phyloP scores from a whole-genome alignment of 2,888 invertebrate genomes.

The Dolomedes plantarius region DNA sequence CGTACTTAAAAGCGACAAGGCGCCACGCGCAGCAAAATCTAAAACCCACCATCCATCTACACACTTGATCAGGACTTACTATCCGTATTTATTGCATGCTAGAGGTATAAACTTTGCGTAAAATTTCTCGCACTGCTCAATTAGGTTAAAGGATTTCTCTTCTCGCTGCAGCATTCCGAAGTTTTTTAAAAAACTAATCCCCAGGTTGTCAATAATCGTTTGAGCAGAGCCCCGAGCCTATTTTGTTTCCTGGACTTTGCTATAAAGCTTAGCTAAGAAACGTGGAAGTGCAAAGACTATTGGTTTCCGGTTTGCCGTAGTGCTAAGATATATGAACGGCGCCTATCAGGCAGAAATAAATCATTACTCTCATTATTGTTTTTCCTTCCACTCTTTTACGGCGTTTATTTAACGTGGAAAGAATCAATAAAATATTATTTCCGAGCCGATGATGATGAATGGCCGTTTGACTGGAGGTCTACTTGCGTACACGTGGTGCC shows the following conservation, averaged over 20 bases:
- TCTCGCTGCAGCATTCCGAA: not conserved
- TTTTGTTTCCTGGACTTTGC: not conserved
- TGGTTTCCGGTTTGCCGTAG: slow-evolving; percentile 46
- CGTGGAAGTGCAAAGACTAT: slow-evolving; percentile 58
- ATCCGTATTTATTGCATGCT: too few species aligned
- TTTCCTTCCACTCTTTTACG: slow-evolving; percentile 66
- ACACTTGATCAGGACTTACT: too few species aligned
- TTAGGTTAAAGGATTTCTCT: not conserved
- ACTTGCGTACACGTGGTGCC: slow-evolving; percentile 61
- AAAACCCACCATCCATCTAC: too few species aligned
- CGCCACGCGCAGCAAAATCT: too few species aligned
- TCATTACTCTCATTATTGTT: slow-evolving; percentile 67
- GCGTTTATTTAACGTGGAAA: slow-evolving; percentile 66
- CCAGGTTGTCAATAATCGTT: slow-evolving; percentile 11
- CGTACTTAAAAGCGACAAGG: too few species aligned
- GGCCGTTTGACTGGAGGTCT: slow-evolving; percentile 39
- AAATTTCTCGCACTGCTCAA: slow-evolving; percentile 4
- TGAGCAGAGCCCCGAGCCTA: not conserved
- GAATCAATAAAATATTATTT: slow-evolving; percentile 70
- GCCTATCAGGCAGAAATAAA: slow-evolving; percentile 70
- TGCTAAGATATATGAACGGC: slow-evolving; percentile 56
- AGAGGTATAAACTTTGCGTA: not conserved
- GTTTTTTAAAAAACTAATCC: not conserved
- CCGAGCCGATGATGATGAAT: slow-evolving; percentile 67
- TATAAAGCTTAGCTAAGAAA: slow-evolving; percentile 32